Percentiles rank a stretch among this genome's conserved stretches.
These are phyloP conservation scores for Thyatira batis DNA, from an alignment of 2,888 invertebrate genomes.

Conservation along the genomic window DNA sequence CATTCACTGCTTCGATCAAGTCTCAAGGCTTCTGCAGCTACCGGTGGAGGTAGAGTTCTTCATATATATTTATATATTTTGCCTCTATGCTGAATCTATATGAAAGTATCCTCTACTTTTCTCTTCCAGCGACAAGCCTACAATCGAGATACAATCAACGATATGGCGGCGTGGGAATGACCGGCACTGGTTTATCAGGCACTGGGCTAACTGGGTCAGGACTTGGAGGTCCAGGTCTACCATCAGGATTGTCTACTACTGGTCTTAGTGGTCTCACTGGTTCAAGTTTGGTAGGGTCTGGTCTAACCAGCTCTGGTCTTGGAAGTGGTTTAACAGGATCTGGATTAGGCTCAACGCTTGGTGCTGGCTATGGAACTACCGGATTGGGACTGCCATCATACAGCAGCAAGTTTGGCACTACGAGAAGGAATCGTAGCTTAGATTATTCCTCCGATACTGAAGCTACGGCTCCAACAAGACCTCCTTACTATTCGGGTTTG, in stretches of 20 bases:
- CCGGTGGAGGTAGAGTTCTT: constrained; percentile 57
- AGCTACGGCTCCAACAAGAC: constrained; percentile 90
- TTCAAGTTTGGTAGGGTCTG: constrained; percentile 69
- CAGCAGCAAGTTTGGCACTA: constrained; percentile 82
- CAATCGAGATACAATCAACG: constrained; percentile 84
- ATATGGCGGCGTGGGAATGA: constrained; percentile 77
- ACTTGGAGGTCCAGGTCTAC: constrained; percentile 58
- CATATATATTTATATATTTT: constrained; percentile 1
- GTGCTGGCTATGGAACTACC: constrained; percentile 67
- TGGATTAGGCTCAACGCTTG: constrained; percentile 64
- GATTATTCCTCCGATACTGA: constrained; percentile 98
- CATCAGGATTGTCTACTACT: constrained; percentile 71
- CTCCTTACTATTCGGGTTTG: constrained; percentile 87
- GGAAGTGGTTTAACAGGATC: constrained; percentile 65
- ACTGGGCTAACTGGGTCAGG: constrained; percentile 48
- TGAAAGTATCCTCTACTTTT: neutral
- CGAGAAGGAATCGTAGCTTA: constrained; percentile 89
- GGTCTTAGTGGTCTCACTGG: constrained; percentile 75
- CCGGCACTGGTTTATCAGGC: constrained; percentile 56
- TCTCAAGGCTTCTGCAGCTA: constrained; percentile 84
- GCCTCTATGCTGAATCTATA: neutral
- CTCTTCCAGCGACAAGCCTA: constrained; percentile 75
- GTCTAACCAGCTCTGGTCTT: constrained; percentile 65
- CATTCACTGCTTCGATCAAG: constrained; percentile 92
- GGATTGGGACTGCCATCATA: constrained; percentile 71